A percentile compares a stretch with the other conserved stretches of the same genome.
Evolutionary conservation across 2,888 invertebrate species (phyloP).

Genomic region (Rhagium mordax): DNA sequence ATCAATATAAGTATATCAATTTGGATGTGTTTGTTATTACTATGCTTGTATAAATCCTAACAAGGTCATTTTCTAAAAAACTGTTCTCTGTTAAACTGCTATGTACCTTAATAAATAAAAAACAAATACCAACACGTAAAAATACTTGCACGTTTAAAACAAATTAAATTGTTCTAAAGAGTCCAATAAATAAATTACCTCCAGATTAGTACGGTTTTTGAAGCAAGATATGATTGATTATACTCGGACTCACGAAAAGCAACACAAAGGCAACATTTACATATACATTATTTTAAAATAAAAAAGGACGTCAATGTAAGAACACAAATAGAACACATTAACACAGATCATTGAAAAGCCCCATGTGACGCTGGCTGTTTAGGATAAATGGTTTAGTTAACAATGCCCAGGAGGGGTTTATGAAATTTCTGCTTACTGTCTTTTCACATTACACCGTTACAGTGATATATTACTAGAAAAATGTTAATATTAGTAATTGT

Average conservation of each 20-base stretch:
- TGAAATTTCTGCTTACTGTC: background rate
- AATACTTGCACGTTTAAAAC: background rate
- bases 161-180: background rate
- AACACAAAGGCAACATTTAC: conserved; percentile 44
- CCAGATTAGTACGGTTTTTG: background rate
- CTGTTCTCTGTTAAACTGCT: too few relatives aligned
- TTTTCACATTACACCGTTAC: background rate
- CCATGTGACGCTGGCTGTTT: conserved; percentile 25
- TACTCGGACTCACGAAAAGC: conserved; percentile 4
- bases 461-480: background rate
- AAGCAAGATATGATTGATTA: conserved; percentile 41
- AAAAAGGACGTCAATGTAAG: conserved; percentile 34
- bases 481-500: too few relatives aligned
- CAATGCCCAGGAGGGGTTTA: conserved; percentile 5
- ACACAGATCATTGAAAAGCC: conserved; percentile 36
- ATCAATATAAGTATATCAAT: too few relatives aligned
- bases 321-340: conserved; percentile 44
- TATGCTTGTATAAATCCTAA: too few relatives aligned
- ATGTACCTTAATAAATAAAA: background rate
- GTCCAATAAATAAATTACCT: background rate
- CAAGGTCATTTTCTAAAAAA: too few relatives aligned
- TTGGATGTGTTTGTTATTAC: too few relatives aligned
- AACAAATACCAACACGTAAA: background rate
- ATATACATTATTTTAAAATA: conserved; percentile 44
- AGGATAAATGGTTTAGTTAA: conserved; percentile 13